These are phyloP conservation scores for Ammospiza nelsoni DNA, from an alignment of 2,113 vertebrate genomes.

Conservation along the genomic window DNA sequence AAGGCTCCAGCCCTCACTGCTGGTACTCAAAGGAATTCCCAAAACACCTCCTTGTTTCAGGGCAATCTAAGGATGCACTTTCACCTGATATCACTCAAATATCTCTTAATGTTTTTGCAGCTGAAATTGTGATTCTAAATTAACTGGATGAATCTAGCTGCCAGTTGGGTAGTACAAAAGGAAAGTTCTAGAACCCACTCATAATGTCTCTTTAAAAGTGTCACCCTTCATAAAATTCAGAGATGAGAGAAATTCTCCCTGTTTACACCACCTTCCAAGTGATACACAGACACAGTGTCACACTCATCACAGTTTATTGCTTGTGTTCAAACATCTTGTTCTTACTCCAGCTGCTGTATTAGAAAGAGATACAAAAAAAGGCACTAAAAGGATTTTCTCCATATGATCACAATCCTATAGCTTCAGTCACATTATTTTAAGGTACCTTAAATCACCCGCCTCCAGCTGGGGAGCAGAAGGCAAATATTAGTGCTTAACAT, in stretches of 20 bases:
- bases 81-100: not conserved
- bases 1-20: not conserved
- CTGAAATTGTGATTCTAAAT: not conserved
- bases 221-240: not conserved
- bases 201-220: not conserved
- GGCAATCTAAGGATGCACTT: not conserved
- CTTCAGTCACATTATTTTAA: not conserved
- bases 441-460: not conserved
- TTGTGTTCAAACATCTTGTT: not conserved
- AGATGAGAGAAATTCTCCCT: not conserved
- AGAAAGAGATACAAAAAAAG: slow-evolving; percentile 9
- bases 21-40: not conserved
- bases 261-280: not conserved
- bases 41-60: not conserved
- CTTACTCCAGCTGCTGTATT: not conserved
- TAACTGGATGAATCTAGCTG: not conserved
- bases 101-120: not conserved
- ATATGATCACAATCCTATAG: not conserved
- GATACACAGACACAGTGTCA: not conserved
- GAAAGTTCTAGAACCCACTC: not conserved
- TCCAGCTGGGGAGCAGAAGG: not conserved
- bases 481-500: slow-evolving; percentile 7
- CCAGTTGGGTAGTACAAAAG: not conserved
- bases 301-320: slow-evolving; percentile 26
- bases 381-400: slow-evolving; percentile 21